Evolutionary conservation across 2,888 invertebrate genomes (phyloP).

Genomic region (Athrips mouffetella): DNA sequence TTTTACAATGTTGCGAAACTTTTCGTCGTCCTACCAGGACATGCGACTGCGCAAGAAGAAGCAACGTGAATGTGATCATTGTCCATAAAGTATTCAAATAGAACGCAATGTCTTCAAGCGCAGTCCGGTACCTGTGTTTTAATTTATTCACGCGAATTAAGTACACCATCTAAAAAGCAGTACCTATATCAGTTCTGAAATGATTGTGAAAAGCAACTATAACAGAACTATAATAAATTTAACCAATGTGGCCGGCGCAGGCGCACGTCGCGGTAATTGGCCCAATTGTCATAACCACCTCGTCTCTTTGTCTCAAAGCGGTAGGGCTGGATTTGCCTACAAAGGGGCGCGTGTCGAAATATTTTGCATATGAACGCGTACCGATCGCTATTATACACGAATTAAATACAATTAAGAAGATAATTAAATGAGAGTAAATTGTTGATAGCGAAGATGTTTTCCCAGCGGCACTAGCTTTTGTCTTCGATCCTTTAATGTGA

Average conservation of each 20-base stretch:
- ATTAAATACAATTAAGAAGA: constrained; percentile 1
- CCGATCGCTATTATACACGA: neutral
- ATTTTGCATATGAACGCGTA: neutral
- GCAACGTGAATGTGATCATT: too few relatives aligned
- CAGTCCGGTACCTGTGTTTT: too few relatives aligned
- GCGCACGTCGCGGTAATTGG: neutral
- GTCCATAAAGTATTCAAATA: too few relatives aligned
- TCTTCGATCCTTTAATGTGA: neutral
- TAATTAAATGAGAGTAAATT: neutral
- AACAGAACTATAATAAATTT: too few relatives aligned
- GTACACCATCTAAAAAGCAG: too few relatives aligned
- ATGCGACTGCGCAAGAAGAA: too few relatives aligned
- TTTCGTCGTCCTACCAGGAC: too few relatives aligned
- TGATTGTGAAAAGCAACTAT: too few relatives aligned
- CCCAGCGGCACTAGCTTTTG: constrained; percentile 4
- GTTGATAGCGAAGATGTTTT: neutral
- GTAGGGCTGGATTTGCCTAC: neutral
- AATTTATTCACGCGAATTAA: too few relatives aligned
- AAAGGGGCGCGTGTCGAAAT: constrained; percentile 1
- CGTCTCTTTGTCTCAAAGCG: neutral
- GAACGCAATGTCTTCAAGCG: too few relatives aligned
- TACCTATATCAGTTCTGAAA: too few relatives aligned
- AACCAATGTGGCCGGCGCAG: neutral
- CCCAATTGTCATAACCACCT: neutral
- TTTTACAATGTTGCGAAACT: too few relatives aligned